Evolutionary conservation across 2,888 invertebrate species (phyloP).

Genomic region (Bugula neritina): DNA sequence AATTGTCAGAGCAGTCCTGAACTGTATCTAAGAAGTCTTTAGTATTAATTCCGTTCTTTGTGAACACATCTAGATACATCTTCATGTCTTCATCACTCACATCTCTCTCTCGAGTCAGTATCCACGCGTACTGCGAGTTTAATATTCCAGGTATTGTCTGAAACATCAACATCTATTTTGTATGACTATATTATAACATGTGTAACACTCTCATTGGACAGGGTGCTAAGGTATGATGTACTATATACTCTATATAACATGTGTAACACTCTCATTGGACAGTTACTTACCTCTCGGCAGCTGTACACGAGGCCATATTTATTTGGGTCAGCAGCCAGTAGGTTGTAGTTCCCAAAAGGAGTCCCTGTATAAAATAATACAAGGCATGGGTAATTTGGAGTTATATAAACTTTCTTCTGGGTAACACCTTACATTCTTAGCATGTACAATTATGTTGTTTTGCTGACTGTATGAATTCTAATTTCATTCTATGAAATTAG

Average conservation of each 20-base stretch:
- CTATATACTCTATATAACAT: not conserved
- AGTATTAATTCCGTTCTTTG: conserved; percentile 32
- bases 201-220: too few species aligned
- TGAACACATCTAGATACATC: conserved; percentile 32
- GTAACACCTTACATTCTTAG: too few species aligned
- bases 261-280: too few species aligned
- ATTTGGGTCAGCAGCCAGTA: conserved; percentile 7
- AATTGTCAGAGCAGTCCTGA: conserved; percentile 29
- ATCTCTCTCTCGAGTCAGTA: conserved; percentile 34
- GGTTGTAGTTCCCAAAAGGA: not conserved
- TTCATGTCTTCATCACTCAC: conserved; percentile 31
- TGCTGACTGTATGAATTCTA: too few species aligned
- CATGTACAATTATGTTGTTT: too few species aligned
- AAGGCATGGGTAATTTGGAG: not conserved
- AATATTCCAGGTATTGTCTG: conserved; percentile 29
- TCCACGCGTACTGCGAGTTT: conserved; percentile 38
- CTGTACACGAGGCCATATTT: conserved; percentile 8
- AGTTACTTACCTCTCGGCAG: conserved; percentile 13
- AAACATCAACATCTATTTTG: too few species aligned
- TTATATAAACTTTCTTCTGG: too few species aligned
- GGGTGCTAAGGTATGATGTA: not conserved
- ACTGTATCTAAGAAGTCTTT: conserved; percentile 32
- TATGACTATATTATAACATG: too few species aligned
- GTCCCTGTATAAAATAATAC: not conserved
- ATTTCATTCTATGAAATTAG: too few species aligned